Percentiles rank a stretch among this genome's conserved stretches.
phyloP scores from a whole-genome alignment of 2,113 vertebrate species.

The Oenanthe melanoleuca region DNA sequence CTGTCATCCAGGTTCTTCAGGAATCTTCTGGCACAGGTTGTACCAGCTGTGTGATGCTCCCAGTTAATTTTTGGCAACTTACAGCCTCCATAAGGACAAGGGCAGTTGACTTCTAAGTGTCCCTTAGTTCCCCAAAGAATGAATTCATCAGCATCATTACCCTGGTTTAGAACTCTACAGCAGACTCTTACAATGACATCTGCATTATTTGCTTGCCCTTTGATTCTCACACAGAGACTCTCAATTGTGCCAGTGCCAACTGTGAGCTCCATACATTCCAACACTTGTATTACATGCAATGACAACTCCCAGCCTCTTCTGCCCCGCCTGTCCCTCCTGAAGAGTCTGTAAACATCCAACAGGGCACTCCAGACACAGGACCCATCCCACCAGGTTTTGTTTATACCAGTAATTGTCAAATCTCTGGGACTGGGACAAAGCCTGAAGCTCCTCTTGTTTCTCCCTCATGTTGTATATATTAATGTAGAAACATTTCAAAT shows the following conservation, averaged over 20 bases:
- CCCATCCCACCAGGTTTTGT: rapidly evolving
- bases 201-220: not conserved
- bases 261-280: not conserved
- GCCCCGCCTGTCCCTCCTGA: too few species aligned
- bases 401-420: not conserved
- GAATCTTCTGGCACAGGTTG: not conserved
- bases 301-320: not conserved
- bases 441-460: not conserved
- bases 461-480: too few species aligned
- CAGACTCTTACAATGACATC: not conserved
- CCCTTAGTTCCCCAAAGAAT: not conserved
- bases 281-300: rapidly evolving
- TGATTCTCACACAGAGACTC: not conserved
- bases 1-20: not conserved
- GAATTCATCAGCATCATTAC: not conserved
- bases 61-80: too few species aligned
- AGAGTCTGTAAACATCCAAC: not conserved
- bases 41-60: not conserved
- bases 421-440: not conserved
- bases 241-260: not conserved
- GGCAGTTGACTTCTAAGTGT: not conserved
- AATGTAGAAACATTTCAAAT: not conserved
- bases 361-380: not conserved
- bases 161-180: not conserved
- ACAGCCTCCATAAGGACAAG: not conserved